These are phyloP conservation scores for Tenthredo amoena DNA, from an alignment of 2,888 invertebrate genomes.

Conservation along the genomic window DNA sequence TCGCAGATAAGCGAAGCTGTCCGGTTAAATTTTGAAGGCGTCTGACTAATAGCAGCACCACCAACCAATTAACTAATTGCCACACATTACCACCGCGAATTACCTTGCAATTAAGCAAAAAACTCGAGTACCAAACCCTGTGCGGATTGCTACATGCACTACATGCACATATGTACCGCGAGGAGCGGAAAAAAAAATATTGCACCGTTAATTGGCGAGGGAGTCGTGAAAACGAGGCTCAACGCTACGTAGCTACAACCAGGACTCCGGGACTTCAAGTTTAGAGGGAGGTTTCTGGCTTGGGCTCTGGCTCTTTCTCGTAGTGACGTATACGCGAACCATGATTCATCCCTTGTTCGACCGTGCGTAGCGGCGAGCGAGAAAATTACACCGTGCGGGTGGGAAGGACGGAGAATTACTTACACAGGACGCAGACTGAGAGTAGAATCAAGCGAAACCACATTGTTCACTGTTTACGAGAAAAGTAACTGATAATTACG, in stretches of 20 bases:
- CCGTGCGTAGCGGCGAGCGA: conserved; percentile 39
- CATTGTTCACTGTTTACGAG: conserved; percentile 37
- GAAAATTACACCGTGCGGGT: conserved; percentile 36
- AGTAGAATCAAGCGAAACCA: conserved; percentile 27
- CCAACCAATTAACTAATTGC: conserved; percentile 46
- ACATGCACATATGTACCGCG: not conserved
- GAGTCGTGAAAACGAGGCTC: not conserved
- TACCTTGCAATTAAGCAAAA: conserved; percentile 40
- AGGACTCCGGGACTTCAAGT: conserved; percentile 26
- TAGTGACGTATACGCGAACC: conserved; percentile 29
- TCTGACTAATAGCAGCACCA: not conserved
- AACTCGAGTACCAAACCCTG: conserved; percentile 10
- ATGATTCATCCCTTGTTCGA: conserved; percentile 54
- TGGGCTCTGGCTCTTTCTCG: not conserved
- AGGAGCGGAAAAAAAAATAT: conserved; percentile 1
- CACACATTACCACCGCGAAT: conserved; percentile 21
- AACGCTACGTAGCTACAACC: not conserved
- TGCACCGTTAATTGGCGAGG: conserved; percentile 45
- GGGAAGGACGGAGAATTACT: conserved; percentile 34
- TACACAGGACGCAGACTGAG: conserved; percentile 24
- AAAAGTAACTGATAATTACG: not conserved
- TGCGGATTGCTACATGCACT: not conserved
- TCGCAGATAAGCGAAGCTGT: not conserved
- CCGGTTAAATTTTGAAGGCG: conserved; percentile 8
- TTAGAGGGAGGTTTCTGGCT: not conserved